phyloP scores from a whole-genome alignment of 2,797 vertebrate genomes.

The Darevskia mixta region DNA sequence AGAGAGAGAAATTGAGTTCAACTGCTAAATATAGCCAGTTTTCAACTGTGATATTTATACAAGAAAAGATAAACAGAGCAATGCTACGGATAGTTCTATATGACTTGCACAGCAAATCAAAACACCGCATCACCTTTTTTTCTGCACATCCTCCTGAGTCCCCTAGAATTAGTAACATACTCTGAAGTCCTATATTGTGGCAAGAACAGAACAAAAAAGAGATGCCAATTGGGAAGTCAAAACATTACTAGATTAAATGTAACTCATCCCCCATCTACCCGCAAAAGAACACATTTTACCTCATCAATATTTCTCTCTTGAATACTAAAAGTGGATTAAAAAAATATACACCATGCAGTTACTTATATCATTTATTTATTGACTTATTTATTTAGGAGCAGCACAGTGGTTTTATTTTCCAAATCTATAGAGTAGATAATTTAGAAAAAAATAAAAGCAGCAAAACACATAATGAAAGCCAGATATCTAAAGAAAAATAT shows the following conservation, averaged over 20 bases:
- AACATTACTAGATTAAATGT: constrained; percentile 42
- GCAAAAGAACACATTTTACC: constrained; percentile 58
- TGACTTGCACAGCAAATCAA: constrained; percentile 25
- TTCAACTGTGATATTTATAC: constrained; percentile 48
- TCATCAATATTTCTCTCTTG: constrained; percentile 47
- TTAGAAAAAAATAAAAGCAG: too few species aligned
- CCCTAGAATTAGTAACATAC: constrained; percentile 39
- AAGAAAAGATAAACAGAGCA: constrained; percentile 47
- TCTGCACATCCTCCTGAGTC: background rate
- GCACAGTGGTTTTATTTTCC: too few species aligned
- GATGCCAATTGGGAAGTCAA: constrained; percentile 38
- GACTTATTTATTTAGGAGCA: too few species aligned
- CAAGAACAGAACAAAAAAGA: background rate
- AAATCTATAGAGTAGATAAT: too few species aligned
- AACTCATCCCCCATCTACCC: constrained; percentile 12
- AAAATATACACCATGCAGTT: constrained; percentile 35
- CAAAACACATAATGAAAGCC: too few species aligned
- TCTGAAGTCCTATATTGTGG: background rate
- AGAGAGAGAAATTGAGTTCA: constrained; percentile 18
- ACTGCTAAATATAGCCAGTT: constrained; percentile 54
- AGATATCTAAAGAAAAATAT: too few species aligned
- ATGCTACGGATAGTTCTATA: background rate
- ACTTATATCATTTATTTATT: background rate
- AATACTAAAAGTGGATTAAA: constrained; percentile 54
- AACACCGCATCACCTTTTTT: background rate